These are phyloP conservation scores for Poecilia latipinna DNA, from an alignment of 2,113 vertebrate genomes.

Conservation along the genomic window DNA sequence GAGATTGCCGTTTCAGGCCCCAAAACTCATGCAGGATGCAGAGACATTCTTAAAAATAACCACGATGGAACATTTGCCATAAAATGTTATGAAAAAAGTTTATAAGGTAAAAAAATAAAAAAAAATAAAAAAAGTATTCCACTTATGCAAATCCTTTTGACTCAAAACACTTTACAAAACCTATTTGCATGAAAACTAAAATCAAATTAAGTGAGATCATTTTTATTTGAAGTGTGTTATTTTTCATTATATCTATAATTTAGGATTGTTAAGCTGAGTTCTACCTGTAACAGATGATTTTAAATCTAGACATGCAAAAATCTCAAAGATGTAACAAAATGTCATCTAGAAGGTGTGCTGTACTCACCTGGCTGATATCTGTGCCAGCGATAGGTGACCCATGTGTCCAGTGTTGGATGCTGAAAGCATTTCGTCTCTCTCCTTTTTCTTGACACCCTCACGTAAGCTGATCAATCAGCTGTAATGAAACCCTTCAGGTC, in stretches of 20 bases:
- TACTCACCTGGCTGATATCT: background rate
- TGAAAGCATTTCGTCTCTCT: conserved; percentile 76
- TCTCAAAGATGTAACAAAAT: background rate
- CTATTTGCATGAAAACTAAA: no score
- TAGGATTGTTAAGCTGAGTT: background rate
- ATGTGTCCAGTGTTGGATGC: conserved; percentile 48
- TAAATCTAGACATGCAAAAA: background rate
- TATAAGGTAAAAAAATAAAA: no score
- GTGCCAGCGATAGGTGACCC: conserved; percentile 26
- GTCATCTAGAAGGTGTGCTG: conserved; percentile 6
- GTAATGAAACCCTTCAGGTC: conserved; percentile 83
- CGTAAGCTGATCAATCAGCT: conserved; percentile 79
- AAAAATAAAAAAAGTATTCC: no score
- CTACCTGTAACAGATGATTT: background rate
- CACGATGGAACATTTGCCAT: conserved; percentile 31
- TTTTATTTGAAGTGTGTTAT: no score
- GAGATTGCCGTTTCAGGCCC: conserved; percentile 62
- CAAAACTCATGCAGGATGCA: conserved; percentile 51
- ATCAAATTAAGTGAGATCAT: no score
- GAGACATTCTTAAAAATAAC: conserved; percentile 60
- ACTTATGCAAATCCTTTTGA: background rate
- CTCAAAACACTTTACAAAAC: background rate
- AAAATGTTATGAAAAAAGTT: background rate
- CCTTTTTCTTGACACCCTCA: conserved; percentile 76
- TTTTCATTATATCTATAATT: background rate